Conservation (phyloP, 2,888 invertebrate species). For the Lasioglossum villosulum region DNA sequence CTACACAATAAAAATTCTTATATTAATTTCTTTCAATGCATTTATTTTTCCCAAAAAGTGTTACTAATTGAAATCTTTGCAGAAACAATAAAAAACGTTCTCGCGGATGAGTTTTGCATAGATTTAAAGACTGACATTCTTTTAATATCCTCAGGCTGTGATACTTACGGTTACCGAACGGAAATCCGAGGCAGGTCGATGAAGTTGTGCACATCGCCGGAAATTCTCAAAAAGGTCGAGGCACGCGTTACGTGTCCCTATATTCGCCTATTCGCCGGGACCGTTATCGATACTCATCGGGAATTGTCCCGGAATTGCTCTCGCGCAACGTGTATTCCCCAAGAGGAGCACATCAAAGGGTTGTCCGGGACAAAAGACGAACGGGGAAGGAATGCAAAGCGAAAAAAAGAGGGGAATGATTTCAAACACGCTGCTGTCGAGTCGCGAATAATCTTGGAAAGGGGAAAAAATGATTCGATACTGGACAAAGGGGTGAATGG, state of each 20-base stretch:
- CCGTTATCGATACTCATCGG: constrained; percentile 51
- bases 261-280: not conserved
- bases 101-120: too few species aligned
- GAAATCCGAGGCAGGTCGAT: not conserved
- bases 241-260: not conserved
- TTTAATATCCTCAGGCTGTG: too few species aligned
- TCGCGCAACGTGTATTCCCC: constrained; percentile 32
- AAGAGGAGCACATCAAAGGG: constrained; percentile 33
- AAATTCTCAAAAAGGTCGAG: not conserved
- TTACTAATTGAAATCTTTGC: too few species aligned
- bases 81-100: too few species aligned
- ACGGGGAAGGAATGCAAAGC: not conserved
- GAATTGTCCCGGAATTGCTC: constrained; percentile 48
- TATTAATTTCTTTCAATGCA: too few species aligned
- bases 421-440: not conserved
- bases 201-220: not conserved
- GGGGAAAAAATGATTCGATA: not conserved
- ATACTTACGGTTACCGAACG: not conserved
- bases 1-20: too few species aligned
- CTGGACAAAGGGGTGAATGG: not conserved
- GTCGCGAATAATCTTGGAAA: not conserved
- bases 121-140: too few species aligned
- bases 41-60: too few species aligned
- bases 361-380: constrained; percentile 9
- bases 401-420: not conserved